Evolutionary conservation across 2,113 vertebrate genomes (phyloP).

Genomic region (Scolopax mira): DNA sequence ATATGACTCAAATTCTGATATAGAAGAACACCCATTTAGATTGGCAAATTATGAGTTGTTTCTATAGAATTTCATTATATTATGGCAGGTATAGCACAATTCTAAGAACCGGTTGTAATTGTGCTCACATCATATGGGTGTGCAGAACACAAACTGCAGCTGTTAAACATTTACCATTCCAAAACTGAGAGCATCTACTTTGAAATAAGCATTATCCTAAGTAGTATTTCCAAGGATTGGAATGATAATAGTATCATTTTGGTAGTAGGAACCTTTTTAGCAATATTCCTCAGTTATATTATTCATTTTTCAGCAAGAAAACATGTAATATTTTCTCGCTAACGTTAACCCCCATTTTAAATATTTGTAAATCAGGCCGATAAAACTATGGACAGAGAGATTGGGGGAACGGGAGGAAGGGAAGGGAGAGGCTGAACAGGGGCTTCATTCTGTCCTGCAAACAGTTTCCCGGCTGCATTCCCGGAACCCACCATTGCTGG

Average conservation of each 20-base stretch:
- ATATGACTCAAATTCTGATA: not conserved
- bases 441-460: not conserved
- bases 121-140: accelerated
- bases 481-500: not conserved
- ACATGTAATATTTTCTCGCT: not conserved
- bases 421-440: not conserved
- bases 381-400: not conserved
- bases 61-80: accelerated
- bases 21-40: not conserved
- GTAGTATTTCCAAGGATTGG: not conserved
- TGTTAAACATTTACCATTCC: not conserved
- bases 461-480: not conserved
- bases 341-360: not conserved
- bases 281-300: not conserved
- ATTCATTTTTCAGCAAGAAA: not conserved
- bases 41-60: not conserved
- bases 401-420: not conserved
- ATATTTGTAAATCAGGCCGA: not conserved
- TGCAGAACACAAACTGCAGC: not conserved
- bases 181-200: not conserved
- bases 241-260: not conserved
- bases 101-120: not conserved
- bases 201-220: not conserved
- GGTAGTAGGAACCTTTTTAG: not conserved
- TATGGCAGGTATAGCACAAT: accelerated